Evolutionary conservation across 2,113 vertebrate species (phyloP), one percentile per base, ranked within the genome.

Genomic region (Rhabdornis inornatus): DNA sequence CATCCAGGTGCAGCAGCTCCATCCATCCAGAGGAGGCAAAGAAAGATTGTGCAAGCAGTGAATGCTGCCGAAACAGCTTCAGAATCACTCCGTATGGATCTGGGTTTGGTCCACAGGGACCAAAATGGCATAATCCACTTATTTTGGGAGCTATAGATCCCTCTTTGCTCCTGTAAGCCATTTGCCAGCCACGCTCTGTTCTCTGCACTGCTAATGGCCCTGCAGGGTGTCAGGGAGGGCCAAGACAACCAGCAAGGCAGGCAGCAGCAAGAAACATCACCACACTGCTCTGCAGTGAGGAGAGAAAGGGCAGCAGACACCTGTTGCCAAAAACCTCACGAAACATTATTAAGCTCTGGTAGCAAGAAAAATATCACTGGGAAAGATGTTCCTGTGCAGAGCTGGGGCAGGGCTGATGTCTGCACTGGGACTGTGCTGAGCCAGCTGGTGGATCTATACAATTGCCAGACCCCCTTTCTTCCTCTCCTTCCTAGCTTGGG

Each of bases 381-480:
- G 72, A 81, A 87, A 84, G 64, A 6, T 39, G 28, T 77, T 74
- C 39, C 72, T 86, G 1, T 13, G 35, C 55, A 63, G 56, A 1
- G 0, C 55, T 52, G 77, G 30, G 35, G 22, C 56, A 81, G 1
- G 20, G 60, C 69, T 81, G 35, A 1, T 1, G 28, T 63, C 56
- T 57, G 80, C 2, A 4, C 40, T 2, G 3, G 70, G 60, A 55
- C 65, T 92, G 49, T 61, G 44, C 91, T 76, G 70, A 95, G 91
- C 47, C 83, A 91, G 87, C 49, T 8, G 9, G 74, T 59, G 57
- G 33, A 91, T 92, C 91, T 94, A 89, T 94, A 96, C 89, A 89
- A 56, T 94, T 93, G 77, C 95, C 96, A 96, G 95, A 96, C 91
- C 72, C 72, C 72, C n/a, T 94, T 87, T 44, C 49, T 79, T 59